These are phyloP conservation scores for Centropus bengalensis DNA, from an alignment of 2,113 vertebrate genomes.

Conservation along the genomic window DNA sequence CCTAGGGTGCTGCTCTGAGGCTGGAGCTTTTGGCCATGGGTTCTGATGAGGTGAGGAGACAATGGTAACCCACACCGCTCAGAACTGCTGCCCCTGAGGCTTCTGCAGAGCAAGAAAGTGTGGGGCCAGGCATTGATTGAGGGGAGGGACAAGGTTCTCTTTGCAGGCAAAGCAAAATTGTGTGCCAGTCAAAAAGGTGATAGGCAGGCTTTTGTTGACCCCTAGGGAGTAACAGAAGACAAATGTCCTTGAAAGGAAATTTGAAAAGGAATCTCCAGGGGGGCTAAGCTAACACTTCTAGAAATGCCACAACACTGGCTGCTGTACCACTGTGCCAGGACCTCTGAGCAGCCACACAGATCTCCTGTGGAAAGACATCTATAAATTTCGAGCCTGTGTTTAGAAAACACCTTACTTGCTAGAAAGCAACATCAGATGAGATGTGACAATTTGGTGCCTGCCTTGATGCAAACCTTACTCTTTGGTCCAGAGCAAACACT, in stretches of 20 bases:
- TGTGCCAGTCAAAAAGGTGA: constrained; percentile 25
- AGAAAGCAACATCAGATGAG: not conserved
- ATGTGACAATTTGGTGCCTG: not conserved
- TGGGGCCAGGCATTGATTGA: not conserved
- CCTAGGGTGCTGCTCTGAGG: rapidly evolving
- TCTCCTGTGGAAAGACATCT: not conserved
- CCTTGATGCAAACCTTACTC: not conserved
- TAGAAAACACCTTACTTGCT: not conserved
- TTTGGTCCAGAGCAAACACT: not conserved
- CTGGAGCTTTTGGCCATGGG: not conserved
- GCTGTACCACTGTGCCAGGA: rapidly evolving
- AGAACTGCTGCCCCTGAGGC: not conserved
- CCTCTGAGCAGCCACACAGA: not conserved
- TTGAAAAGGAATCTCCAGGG: not conserved
- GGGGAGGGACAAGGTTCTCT: not conserved
- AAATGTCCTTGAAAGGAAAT: not conserved
- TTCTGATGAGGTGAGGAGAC: not conserved
- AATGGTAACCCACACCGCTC: rapidly evolving
- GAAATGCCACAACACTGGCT: not conserved
- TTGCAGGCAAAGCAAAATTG: not conserved
- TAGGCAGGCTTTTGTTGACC: not conserved
- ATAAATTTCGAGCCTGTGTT: not conserved
- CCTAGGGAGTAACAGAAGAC: constrained; percentile 10
- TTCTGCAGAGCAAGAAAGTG: not conserved
- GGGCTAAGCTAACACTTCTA: not conserved